Evolutionary conservation across 2,113 vertebrate species (phyloP).

Genomic region (Rana temporaria): DNA sequence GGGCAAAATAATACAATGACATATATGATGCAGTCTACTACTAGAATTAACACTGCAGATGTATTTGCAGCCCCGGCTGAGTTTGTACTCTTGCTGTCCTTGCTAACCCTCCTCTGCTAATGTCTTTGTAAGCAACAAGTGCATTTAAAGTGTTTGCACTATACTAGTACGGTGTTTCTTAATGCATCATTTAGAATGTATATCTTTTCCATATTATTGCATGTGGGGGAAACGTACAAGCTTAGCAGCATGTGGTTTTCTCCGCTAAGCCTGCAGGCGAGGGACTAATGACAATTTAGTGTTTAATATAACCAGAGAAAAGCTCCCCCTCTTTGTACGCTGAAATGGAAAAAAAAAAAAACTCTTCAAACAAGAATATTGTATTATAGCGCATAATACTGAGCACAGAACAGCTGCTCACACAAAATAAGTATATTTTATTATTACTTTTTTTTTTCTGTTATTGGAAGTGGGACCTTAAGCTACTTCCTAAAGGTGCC

Average conservation of each 20-base stretch:
- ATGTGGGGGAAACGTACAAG: neutral
- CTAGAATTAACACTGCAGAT: too few species aligned
- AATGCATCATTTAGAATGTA: neutral
- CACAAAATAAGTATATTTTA: neutral
- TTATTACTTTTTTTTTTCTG: neutral
- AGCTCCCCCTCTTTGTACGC: neutral
- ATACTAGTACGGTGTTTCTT: too few species aligned
- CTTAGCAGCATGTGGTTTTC: neutral
- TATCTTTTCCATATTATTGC: neutral
- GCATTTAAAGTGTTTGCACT: too few species aligned
- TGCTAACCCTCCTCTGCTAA: too few species aligned
- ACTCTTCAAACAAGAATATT: neutral
- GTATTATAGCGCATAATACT: neutral
- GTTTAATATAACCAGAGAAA: neutral
- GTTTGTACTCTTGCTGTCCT: too few species aligned
- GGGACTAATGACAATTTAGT: neutral
- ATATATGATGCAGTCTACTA: too few species aligned
- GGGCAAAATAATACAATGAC: too few species aligned
- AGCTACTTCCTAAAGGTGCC: neutral
- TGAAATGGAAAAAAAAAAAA: neutral
- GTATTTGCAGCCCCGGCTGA: too few species aligned
- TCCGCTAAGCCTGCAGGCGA: neutral
- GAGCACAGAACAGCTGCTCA: neutral
- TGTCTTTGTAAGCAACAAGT: too few species aligned
- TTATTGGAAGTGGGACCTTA: conserved; percentile 11